Conservation (phyloP, 2,113 vertebrate species). For the Tenebrosternarchus preto region DNA sequence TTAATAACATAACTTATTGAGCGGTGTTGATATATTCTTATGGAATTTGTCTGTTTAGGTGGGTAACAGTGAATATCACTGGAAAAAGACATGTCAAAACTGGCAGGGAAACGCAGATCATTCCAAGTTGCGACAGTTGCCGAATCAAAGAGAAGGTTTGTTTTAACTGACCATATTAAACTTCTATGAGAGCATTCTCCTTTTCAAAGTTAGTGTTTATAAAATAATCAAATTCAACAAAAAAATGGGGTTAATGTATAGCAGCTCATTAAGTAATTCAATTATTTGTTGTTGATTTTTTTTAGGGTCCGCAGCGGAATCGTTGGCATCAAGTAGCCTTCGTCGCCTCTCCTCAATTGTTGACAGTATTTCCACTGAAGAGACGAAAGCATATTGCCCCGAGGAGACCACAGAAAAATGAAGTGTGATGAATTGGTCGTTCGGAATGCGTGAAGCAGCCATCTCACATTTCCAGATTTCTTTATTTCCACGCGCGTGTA, state of each 20-base stretch:
- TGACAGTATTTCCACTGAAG: conserved; percentile 91
- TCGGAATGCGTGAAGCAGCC: conserved; percentile 10
- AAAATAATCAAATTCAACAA: too few species aligned
- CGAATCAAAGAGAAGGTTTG: conserved; percentile 84
- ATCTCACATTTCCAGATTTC: conserved; percentile 57
- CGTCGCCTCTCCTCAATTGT: conserved; percentile 95
- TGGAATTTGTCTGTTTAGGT: conserved; percentile 68
- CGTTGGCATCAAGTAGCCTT: conserved; percentile 88
- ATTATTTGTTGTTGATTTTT: conserved; percentile 34
- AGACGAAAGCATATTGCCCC: conserved; percentile 69
- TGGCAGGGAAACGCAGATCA: conserved; percentile 86
- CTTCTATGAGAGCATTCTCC: background rate
- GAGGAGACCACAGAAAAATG: conserved; percentile 64
- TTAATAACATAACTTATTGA: background rate
- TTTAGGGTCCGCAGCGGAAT: conserved; percentile 72
- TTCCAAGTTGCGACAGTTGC: conserved; percentile 75
- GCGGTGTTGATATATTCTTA: background rate
- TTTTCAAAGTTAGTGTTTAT: background rate
- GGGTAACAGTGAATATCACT: conserved; percentile 76
- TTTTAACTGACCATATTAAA: background rate
- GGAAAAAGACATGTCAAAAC: conserved; percentile 80
- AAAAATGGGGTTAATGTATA: too few species aligned
- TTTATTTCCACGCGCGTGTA: conserved; percentile 48
- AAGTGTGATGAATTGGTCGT: conserved; percentile 24
- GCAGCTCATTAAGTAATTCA: too few species aligned